Percentiles rank a stretch among this genome's conserved stretches.
Conservation (phyloP, 2,113 vertebrate genomes). For the Aspiorhynchus laticeps region DNA sequence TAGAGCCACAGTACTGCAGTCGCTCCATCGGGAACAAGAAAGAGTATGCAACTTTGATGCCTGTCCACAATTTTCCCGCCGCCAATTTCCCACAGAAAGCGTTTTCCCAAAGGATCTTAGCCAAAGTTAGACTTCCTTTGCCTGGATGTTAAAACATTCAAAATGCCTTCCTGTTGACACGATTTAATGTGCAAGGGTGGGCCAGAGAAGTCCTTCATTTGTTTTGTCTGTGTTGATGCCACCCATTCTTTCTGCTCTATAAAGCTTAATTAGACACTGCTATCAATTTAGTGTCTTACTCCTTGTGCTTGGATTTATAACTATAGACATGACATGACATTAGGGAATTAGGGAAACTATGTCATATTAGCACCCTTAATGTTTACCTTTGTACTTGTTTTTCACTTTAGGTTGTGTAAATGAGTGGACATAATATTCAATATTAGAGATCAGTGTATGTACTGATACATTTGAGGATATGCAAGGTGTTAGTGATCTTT, state of each 20-base stretch:
- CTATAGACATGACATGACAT: constrained; percentile 21
- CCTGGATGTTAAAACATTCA: constrained; percentile 2
- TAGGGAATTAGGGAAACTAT: neutral
- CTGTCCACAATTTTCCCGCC: constrained; percentile 35
- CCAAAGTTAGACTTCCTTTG: constrained; percentile 36
- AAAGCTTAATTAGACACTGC: neutral
- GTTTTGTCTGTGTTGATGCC: constrained; percentile 14
- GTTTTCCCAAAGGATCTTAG: neutral
- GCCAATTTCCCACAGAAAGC: constrained; percentile 1
- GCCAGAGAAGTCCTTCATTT: neutral
- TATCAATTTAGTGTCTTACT: neutral
- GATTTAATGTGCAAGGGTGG: neutral
- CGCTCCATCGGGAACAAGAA: neutral
- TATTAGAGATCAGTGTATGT: neutral
- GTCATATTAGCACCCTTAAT: neutral
- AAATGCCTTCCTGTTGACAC: constrained; percentile 22
- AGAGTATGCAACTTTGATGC: constrained; percentile 30
- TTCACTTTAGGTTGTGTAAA: neutral
- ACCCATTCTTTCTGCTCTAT: neutral
- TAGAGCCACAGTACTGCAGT: constrained; percentile 14
- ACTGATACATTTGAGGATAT: neutral
- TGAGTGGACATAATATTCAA: neutral
- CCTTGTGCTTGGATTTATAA: constrained; percentile 11
- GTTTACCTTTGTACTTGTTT: neutral
- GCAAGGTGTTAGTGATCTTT: neutral